Base-by-base conservation (phyloP, 2,888 invertebrate genomes). In the Stictocephala bisonia region DNA sequence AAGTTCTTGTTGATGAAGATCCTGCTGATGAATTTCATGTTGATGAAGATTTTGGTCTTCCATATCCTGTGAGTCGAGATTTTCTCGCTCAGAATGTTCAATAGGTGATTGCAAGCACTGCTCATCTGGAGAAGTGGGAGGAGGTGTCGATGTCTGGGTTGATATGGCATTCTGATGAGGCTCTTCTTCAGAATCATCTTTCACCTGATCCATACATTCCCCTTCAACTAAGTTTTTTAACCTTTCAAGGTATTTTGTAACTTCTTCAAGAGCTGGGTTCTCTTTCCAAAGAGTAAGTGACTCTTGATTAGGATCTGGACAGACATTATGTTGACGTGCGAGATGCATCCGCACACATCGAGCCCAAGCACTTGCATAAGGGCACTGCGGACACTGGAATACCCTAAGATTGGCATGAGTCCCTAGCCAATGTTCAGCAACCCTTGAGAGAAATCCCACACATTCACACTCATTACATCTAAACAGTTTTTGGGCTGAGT, bases 341-440 rank as follows among this genome's bases (percentile, higher is more conserved):
- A 92, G 86, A 84, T 92, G 92, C 86, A 89, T 87, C 71, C 91
- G 87, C 76, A 92, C 91, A 82, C 90, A 90, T 77, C 91, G 87
- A 75, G 91, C 91, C 91, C 92, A 92, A 53, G 91, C 90, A 79
- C 90, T 89, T 78, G 90, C 90, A 84, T 91, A 92, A 6, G 91
- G 90, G 84, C 92, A 92, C 76, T 90, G 89, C 0, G 89, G 87
- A 81, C 88, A 89, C 79, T 88, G 88, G 81, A 85, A 90, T 80
- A 87, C 91, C 80, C 87, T 87, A 81, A 88, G 86, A 85, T 87
- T 89, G 79, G 90, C 92, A 86, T 87, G 91, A 51, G 91, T 90
- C 69, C 91, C 92, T 50, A 92, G 85, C 91, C 92, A 92, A 84
- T 92, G 92, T 83, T 92, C 92, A 0, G 91, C 91, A 22, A 92